Percentiles rank a stretch among this genome's conserved stretches.
These are phyloP conservation scores for Laupala kohalensis DNA, from an alignment of 1,140 invertebrate species.

Conservation along the genomic window DNA sequence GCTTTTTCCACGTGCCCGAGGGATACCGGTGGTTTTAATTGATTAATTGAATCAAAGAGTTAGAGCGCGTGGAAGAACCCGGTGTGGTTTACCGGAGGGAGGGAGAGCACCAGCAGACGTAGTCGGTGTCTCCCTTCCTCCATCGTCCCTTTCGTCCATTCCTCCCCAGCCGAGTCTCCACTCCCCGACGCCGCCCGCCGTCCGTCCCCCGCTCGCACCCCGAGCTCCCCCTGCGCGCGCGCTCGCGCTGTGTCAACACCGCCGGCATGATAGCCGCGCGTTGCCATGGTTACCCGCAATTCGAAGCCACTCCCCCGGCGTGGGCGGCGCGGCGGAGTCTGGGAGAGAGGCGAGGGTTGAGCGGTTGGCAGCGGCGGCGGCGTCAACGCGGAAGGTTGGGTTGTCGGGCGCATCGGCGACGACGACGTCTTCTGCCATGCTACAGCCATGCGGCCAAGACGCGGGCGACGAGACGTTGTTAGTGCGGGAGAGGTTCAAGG, in stretches of 20 bases:
- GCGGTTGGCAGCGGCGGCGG: too few relatives aligned
- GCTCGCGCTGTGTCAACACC: constrained; percentile 5
- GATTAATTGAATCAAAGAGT: background rate
- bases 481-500: too few relatives aligned
- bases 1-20: background rate
- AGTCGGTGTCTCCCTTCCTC: background rate
- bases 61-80: background rate
- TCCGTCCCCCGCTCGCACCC: background rate
- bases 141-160: background rate
- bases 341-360: background rate
- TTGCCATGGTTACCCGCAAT: constrained; percentile 8
- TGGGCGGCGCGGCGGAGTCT: background rate
- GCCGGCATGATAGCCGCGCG: background rate
- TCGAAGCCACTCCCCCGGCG: constrained; percentile 7
- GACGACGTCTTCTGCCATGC: background rate
- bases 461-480: too few relatives aligned
- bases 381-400: too few relatives aligned
- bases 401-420: background rate
- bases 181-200: too few relatives aligned
- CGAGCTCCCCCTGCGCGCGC: background rate
- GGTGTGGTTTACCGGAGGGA: background rate
- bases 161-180: background rate
- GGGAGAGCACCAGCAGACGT: background rate
- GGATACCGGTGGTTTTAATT: background rate
- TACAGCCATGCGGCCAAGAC: background rate